Base-by-base conservation (phyloP, 2,113 vertebrate genomes). In the Pheucticus melanocephalus region DNA sequence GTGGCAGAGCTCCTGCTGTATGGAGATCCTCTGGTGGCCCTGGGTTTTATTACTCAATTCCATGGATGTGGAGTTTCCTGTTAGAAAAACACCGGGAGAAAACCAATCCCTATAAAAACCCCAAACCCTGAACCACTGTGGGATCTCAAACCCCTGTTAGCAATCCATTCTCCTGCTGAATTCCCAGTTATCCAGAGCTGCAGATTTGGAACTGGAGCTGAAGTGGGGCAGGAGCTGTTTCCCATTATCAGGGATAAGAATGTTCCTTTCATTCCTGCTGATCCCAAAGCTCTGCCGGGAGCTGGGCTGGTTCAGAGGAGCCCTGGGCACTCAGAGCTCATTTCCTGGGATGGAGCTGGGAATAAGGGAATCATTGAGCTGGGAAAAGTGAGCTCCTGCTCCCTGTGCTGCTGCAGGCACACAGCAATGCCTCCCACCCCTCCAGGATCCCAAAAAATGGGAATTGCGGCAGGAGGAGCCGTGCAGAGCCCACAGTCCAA, bases 341-440 rank as follows among this genome's bases (percentile, higher is more conserved):
- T 92, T 95, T 94, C 88, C 87, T 94, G 78, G 86, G 66, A 84
- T 10, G 56, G 13, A 57, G 33, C 73, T 10, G 63, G 72, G 77
- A 75, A 75, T 17, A 22, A 71, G 50, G 44, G 79, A 76, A n/a
- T 40, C 25, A 30, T 24, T 82, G 42, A 71, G 56, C 53, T 65
- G 80, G 83, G 60, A 39, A 53, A 78, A 6, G 37, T 7, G 50
- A 85, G 76, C 63, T 51, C 17, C 76, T 63, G 42, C 10, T 25
- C n/a, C 23, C 12, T 19, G 47, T 4, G 7, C 56, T 79, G 57
- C 40, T 84, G 44, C 21, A 8, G 61, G 47, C 31, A 33, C 54
- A 22, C 53, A 31, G 51, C 18, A 51, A 53, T 66, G n/a, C 70
- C 51, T 68, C 63, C 31, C 23, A 0, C 54, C 10, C 35, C 42